Base-by-base conservation (phyloP, 2,113 vertebrate species). In the Carettochelys insculpta region DNA sequence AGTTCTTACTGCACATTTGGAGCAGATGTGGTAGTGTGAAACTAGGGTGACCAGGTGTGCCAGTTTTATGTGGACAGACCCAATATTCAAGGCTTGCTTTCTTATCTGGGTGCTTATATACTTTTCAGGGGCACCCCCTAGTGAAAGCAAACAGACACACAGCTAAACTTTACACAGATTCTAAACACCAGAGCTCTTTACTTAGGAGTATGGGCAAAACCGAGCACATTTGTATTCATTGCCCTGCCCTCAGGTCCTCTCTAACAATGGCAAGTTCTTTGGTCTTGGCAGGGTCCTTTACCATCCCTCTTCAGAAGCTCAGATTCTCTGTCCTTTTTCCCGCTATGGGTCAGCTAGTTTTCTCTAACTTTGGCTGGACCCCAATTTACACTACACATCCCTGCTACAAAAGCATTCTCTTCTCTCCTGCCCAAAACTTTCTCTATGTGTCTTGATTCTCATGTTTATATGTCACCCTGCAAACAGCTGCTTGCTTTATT, bases 1-100 rank as follows among this genome's bases (percentile, higher is more conserved):
- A 6, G 41, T 41, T 73, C 71, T 73, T 73, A 14, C 71, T 73
- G 73, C 61, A 0, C 11, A 24, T 86, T 53, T 45, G 0, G 0
- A 87, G 65, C n/a, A 82, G 90, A 82, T 16, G 52, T 25, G 73
- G 3, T 65, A 34, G 5, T 10, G 10, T 17, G 78, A 92, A 88
- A 65, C 38, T 85, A 50, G 48, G 48, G 48, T 50, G 48, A 50
- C 48, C 48, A 50, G 48, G 48, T 50, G 48, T 50, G 11, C 48
- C 48, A 50, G 14, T 12, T 3, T 50, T 50, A 50, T 50, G 14
- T n/a, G n/a, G n/a, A n/a, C n/a, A n/a, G n/a, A n/a, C n/a, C n/a
- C 48, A 50, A 50, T 50, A 50, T 14, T 50, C 11, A 4, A 14
- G 48, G 48, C 48, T 50, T 50, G 11, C n/a, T 50, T n/a, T 48